These are phyloP conservation scores for Cygnus atratus DNA, from an alignment of 2,113 vertebrate genomes.

Conservation along the genomic window DNA sequence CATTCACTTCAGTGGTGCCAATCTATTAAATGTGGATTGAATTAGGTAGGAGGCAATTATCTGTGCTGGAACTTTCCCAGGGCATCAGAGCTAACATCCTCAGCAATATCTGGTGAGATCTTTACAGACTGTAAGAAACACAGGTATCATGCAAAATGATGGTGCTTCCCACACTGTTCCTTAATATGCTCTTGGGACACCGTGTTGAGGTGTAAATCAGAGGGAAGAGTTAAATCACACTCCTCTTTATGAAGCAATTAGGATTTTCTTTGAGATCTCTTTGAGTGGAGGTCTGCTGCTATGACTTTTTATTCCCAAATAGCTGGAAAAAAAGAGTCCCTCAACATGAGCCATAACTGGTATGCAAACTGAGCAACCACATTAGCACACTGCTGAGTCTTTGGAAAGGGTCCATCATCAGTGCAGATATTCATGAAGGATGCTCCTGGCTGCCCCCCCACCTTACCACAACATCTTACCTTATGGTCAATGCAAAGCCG, in stretches of 20 bases:
- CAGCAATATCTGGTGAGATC: conserved; percentile 8
- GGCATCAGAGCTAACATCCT: conserved; percentile 23
- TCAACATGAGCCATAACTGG: neutral
- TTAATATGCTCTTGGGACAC: neutral
- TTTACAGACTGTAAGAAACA: conserved; percentile 1
- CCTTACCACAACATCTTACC: neutral
- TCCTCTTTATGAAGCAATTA: neutral
- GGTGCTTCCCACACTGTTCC: conserved; percentile 13
- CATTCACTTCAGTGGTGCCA: neutral
- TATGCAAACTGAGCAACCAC: neutral
- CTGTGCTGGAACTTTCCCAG: conserved; percentile 55
- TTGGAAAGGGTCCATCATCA: neutral
- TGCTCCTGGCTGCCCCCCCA: neutral
- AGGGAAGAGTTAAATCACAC: neutral
- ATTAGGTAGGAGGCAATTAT: conserved; percentile 45
- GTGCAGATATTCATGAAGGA: neutral
- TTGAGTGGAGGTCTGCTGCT: neutral
- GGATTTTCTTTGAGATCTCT: neutral
- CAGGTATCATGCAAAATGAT: neutral
- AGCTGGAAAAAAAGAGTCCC: neutral
- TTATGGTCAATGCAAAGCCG: neutral
- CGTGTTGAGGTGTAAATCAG: neutral
- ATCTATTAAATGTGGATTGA: conserved; percentile 10
- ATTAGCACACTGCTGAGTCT: accelerated
- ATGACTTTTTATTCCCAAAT: neutral